Percentiles rank a stretch among this genome's conserved stretches.
phyloP scores from a whole-genome alignment of 2,113 vertebrate genomes.

The Coturnix japonica region DNA sequence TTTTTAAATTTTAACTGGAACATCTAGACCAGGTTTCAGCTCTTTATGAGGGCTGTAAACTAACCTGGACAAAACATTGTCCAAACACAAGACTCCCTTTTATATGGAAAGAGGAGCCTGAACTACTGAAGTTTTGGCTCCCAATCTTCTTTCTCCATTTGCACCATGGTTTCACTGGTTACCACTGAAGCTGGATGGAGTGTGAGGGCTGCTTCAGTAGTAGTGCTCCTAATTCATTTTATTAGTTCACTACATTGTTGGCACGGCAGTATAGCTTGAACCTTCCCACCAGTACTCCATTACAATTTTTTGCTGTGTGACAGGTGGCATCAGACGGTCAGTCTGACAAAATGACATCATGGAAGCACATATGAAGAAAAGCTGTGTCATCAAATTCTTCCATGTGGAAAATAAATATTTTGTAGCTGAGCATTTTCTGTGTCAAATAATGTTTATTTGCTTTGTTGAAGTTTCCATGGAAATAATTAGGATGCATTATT shows the following conservation, averaged over 20 bases:
- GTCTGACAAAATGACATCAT: not conserved
- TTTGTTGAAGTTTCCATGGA: not conserved
- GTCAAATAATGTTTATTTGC: not conserved
- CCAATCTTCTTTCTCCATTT: not conserved
- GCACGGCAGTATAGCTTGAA: not conserved
- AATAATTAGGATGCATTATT: not conserved
- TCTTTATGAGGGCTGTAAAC: slow-evolving; percentile 31
- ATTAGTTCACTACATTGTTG: not conserved
- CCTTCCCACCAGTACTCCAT: not conserved
- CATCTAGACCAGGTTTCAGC: not conserved
- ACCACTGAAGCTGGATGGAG: not conserved
- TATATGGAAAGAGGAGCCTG: not conserved
- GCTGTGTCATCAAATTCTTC: not conserved
- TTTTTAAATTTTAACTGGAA: not conserved
- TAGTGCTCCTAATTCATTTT: not conserved
- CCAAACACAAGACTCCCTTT: slow-evolving; percentile 47
- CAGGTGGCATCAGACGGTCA: too few species aligned
- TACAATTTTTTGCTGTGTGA: not conserved
- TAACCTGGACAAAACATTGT: not conserved
- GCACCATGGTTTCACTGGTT: not conserved
- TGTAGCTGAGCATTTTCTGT: not conserved
- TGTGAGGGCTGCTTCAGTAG: not conserved
- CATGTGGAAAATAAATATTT: not conserved
- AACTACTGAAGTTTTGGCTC: not conserved
- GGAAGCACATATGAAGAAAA: not conserved